Percentiles rank a stretch among this genome's conserved stretches.
Evolutionary conservation across 2,888 invertebrate species (phyloP).

Genomic region (Trichogramma evanescens): DNA sequence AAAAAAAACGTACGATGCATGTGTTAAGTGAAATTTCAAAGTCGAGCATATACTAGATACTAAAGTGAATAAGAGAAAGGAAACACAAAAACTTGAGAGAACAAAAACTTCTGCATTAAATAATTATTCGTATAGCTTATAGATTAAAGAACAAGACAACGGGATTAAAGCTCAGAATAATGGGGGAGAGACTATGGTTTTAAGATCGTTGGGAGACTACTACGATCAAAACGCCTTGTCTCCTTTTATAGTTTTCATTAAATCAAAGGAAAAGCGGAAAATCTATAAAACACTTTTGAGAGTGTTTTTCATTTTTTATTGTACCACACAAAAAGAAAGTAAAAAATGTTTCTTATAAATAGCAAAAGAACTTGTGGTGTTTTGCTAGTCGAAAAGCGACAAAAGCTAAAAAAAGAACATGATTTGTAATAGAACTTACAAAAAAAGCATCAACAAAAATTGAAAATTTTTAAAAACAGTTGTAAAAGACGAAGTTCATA

Average conservation of each 20-base stretch:
- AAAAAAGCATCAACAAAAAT: too few species aligned
- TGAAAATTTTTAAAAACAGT: too few species aligned
- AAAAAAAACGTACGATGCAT: conserved; percentile 39
- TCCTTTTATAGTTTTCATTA: conserved; percentile 8
- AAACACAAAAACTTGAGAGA: conserved; percentile 10
- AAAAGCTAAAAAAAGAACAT: conserved; percentile 7
- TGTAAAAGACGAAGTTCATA: not conserved
- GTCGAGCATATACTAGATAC: conserved; percentile 18
- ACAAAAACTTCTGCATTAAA: not conserved
- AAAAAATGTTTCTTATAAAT: conserved; percentile 11
- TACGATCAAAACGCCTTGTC: conserved; percentile 17
- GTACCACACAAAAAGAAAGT: not conserved
- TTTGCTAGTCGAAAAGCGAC: conserved; percentile 13
- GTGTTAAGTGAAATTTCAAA: conserved; percentile 34
- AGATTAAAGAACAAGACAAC: conserved; percentile 6
- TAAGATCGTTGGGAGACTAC: conserved; percentile 20
- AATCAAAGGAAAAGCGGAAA: not conserved
- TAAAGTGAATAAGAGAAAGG: conserved; percentile 17
- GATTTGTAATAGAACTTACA: not conserved
- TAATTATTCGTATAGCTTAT: conserved; percentile 12
- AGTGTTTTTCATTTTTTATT: too few species aligned
- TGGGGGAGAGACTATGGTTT: conserved; percentile 20
- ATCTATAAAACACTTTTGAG: too few species aligned
- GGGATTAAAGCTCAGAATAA: conserved; percentile 15
- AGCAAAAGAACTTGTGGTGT: conserved; percentile 13